Base-by-base conservation (phyloP, 1,140 invertebrate species). In the Glomeris maerens region DNA sequence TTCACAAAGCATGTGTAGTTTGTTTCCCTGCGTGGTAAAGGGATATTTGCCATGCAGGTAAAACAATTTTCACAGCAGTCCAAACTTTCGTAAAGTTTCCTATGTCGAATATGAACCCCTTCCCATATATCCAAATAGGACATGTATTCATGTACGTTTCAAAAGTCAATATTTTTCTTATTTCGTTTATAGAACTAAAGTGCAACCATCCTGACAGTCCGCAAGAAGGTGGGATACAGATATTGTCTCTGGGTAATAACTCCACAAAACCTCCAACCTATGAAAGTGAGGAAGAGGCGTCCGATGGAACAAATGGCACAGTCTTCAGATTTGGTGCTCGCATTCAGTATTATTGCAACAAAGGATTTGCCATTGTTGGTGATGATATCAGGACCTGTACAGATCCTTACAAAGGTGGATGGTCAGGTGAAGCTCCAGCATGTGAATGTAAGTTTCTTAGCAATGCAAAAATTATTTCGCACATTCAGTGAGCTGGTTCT, bases 391-490 rank as follows among this genome's bases (percentile, higher is more conserved):
- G 39, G 3, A 44, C 23, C 3, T 50, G 49, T 25, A 2, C 26
- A 3, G 4, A 45, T 20, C 49, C 49, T 5, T n/a, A 36, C 5
- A 45, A 14, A 10, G 40, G 40, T 5, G 38, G 36, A 3, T 50
- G 49, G 49, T 10, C 5, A 3, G 49, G 29, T 3, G 7, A 2
- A 7, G 2, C 3, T 17, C 49, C 49, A 17, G 31, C 20, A 27
- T 50, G 49, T 36, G 25, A 47, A 25, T 20, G 49, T 50, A 50
- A 50, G 49, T 28, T 7, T 17, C 31, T 36, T 36, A 13, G 10
- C 31, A 36, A 36, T 36, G 10, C 17, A 13, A 13, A 36, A 36
- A 36, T 13, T 36, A 36, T n/a, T n/a, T n/a, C n/a, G n/a, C n/a
- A n/a, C n/a, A n/a, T n/a, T n/a, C n/a, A n/a, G n/a, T n/a, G n/a